These are phyloP conservation scores for Stramonita haemastoma DNA, from an alignment of 2,888 invertebrate species.

Conservation along the genomic window DNA sequence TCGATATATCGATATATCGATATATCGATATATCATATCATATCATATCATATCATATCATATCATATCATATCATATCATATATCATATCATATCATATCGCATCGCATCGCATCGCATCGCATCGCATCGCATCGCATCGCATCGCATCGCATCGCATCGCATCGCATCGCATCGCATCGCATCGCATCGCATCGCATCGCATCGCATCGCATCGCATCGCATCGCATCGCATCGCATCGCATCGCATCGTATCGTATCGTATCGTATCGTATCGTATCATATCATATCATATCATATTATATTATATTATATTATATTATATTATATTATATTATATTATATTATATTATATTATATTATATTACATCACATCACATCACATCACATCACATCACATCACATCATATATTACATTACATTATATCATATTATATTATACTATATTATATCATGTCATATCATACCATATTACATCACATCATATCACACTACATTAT, in stretches of 20 bases:
- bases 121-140: background rate
- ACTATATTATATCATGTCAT: background rate
- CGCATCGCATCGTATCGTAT: conserved; percentile 19
- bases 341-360: background rate
- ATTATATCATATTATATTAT: background rate
- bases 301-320: background rate
- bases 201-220: conserved; percentile 1
- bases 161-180: background rate
- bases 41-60: background rate
- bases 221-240: conserved; percentile 13
- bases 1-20: no score
- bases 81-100: background rate
- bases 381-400: background rate
- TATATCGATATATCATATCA: no score
- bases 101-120: conserved; percentile 1
- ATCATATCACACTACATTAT: background rate
- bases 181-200: background rate
- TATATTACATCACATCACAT: background rate
- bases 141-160: background rate
- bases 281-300: background rate
- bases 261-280: background rate
- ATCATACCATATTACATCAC: background rate
- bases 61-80: background rate
- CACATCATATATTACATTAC: background rate
- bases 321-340: background rate